Conservation (phyloP, 2,113 vertebrate genomes). For the Atlantisia rogersi region DNA sequence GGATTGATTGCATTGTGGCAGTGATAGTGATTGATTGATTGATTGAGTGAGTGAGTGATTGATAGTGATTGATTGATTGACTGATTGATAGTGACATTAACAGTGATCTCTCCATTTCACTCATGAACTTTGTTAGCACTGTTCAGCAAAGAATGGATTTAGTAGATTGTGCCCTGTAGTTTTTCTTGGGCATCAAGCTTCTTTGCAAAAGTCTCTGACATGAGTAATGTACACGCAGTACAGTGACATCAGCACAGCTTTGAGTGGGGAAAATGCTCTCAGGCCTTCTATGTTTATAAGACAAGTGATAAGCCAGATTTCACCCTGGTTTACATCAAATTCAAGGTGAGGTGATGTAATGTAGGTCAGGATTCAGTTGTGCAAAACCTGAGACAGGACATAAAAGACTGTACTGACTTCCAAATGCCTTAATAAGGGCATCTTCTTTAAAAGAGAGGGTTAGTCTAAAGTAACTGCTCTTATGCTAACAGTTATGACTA, state of each 20-base stretch:
- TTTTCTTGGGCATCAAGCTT: neutral
- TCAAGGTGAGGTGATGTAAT: conserved; percentile 22
- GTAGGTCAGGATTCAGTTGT: conserved; percentile 27
- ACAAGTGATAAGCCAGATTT: conserved; percentile 29
- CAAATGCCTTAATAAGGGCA: conserved; percentile 73
- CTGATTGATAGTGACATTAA: neutral
- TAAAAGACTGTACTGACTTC: neutral
- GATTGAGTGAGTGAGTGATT: too few relatives aligned
- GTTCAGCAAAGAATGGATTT: neutral
- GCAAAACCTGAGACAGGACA: conserved; percentile 30
- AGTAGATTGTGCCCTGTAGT: neutral
- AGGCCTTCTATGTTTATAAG: conserved; percentile 27
- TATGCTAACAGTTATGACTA: conserved; percentile 59
- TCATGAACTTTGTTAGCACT: neutral
- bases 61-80: too few relatives aligned
- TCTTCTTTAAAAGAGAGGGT: conserved; percentile 20
- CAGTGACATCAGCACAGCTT: conserved; percentile 17
- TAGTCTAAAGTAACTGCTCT: conserved; percentile 21
- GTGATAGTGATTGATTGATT: too few relatives aligned
- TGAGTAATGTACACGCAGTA: neutral
- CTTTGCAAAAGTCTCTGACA: neutral
- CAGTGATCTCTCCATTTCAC: neutral
- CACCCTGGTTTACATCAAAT: conserved; percentile 53
- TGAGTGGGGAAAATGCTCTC: neutral
- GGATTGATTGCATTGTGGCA: neutral